Evolutionary conservation across 2,888 invertebrate species (phyloP), one percentile per base, ranked within the genome.

Genomic region (Ganaspis brasiliensis): DNA sequence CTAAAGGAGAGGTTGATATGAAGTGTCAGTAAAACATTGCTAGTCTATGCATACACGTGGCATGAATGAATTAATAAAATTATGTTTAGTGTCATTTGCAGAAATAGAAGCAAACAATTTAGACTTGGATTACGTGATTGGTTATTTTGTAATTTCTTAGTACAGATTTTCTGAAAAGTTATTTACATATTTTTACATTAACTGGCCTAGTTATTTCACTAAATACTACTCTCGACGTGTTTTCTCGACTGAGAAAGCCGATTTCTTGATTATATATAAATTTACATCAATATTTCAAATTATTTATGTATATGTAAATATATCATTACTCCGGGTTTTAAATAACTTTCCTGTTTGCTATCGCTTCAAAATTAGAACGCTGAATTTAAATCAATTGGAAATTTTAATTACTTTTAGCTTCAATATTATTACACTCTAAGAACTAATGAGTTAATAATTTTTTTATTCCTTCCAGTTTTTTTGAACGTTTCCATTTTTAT

Each of bases 1-100:
- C 67, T 67, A 67, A 67, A 67, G 67, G 67, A 67, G 67, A 67
- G 45, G 67, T 67, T 67, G 45, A 45, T 67, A 24, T 67, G n/a
- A 67, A 67, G 67, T 67, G 45, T 67, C 67, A 67, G 67, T 24
- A 67, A 45, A 67, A 67, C 45, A 67, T 45, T 24, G 45, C 67
- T 67, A 6, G 67, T 67, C 67, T 67, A 40, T 67, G 67, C 45
- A 45, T 21, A 67, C 24, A 45, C 67, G 67, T 24, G 45, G 67
- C 67, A 67, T 67, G 45, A 67, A 67, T 67, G 45, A 45, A 67
- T 45, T 67, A 67, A n/a, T 45, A 24, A 67, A 67, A 67, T 67
- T 67, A 45, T 45, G 24, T 45, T 67, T 9, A 24, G 24, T 67
- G 67, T 67, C 67, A 67, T 67, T 45, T 67, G 24, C 45, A 45